Evolutionary conservation across 1,140 invertebrate genomes (phyloP).

Genomic region (Elymnias hypermnestra): DNA sequence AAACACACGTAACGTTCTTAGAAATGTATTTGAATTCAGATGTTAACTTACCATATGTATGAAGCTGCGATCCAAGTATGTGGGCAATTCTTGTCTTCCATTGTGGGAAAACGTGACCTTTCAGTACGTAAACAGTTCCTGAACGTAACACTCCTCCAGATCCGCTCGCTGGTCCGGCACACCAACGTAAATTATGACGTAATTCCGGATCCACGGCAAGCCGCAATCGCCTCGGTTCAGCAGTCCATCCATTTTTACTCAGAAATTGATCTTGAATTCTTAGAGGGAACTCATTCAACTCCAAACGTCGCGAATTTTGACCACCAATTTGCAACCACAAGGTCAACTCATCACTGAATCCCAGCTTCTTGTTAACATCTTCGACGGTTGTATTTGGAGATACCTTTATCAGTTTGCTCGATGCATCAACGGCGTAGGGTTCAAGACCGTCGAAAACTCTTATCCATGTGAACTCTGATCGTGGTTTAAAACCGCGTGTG

Average conservation of each 20-base stretch:
- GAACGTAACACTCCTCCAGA: slow-evolving; percentile 73
- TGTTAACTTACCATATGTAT: slow-evolving; percentile 69
- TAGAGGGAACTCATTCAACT: slow-evolving; percentile 76
- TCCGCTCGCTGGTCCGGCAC: slow-evolving; percentile 76
- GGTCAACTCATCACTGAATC: slow-evolving; percentile 77
- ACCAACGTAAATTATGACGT: slow-evolving; percentile 78
- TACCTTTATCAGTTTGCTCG: slow-evolving; percentile 77
- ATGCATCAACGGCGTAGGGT: slow-evolving; percentile 59
- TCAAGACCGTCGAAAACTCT: slow-evolving; percentile 79
- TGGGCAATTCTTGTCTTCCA: slow-evolving; percentile 79
- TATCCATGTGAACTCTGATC: slow-evolving; percentile 74
- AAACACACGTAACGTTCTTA: not conserved
- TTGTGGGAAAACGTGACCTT: slow-evolving; percentile 82
- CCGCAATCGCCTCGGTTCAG: slow-evolving; percentile 76
- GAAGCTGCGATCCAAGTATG: slow-evolving; percentile 78
- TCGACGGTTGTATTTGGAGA: slow-evolving; percentile 77
- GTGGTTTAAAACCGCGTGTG: slow-evolving; percentile 73
- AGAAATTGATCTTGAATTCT: slow-evolving; percentile 80
- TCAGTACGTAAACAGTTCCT: slow-evolving; percentile 79
- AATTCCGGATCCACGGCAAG: slow-evolving; percentile 81
- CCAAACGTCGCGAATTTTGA: slow-evolving; percentile 76
- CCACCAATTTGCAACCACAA: slow-evolving; percentile 81
- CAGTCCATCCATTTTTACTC: slow-evolving; percentile 77
- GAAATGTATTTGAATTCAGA: too few relatives aligned
- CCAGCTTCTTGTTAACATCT: slow-evolving; percentile 79